Conservation (phyloP, 2,888 invertebrate species). For the Drymonia ruficornis region DNA sequence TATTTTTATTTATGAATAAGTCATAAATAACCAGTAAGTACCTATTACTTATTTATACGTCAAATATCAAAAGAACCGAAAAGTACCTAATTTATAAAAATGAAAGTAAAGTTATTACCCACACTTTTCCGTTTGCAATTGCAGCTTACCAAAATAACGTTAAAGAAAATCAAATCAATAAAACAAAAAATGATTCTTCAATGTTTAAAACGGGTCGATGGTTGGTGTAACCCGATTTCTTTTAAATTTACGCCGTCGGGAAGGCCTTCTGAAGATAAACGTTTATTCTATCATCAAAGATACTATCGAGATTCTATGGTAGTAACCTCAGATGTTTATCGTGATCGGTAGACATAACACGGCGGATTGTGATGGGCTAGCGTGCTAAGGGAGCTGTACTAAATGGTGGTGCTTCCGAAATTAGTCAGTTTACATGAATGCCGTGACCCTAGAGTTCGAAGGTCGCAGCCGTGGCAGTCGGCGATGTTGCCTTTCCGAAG, state of each 20-base stretch:
- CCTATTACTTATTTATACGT: no score
- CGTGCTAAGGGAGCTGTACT: conserved; percentile 60
- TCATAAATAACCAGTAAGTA: no score
- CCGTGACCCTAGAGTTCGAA: conserved; percentile 61
- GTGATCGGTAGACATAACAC: conserved; percentile 50
- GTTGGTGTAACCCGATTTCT: conserved; percentile 25
- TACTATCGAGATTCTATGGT: conserved; percentile 33
- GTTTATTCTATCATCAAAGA: conserved; percentile 25
- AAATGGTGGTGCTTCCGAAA: conserved; percentile 52
- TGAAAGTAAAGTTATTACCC: no score
- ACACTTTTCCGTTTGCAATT: no score
- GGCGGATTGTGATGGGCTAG: conserved; percentile 42
- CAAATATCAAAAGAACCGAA: no score
- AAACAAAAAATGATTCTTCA: conserved; percentile 13
- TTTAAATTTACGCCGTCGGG: conserved; percentile 23
- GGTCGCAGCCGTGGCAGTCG: conserved; percentile 67
- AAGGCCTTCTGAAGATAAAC: conserved; percentile 16
- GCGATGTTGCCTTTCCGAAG: conserved; percentile 49
- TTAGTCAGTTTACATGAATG: conserved; percentile 60
- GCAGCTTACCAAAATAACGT: no score
- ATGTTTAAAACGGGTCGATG: conserved; percentile 22
- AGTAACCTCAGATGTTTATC: conserved; percentile 33
- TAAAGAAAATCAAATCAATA: no score
- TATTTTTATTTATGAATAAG: no score
- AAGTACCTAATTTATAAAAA: no score